These are phyloP conservation scores for Entomobrya proxima DNA, from an alignment of 2,888 invertebrate genomes.

Conservation along the genomic window DNA sequence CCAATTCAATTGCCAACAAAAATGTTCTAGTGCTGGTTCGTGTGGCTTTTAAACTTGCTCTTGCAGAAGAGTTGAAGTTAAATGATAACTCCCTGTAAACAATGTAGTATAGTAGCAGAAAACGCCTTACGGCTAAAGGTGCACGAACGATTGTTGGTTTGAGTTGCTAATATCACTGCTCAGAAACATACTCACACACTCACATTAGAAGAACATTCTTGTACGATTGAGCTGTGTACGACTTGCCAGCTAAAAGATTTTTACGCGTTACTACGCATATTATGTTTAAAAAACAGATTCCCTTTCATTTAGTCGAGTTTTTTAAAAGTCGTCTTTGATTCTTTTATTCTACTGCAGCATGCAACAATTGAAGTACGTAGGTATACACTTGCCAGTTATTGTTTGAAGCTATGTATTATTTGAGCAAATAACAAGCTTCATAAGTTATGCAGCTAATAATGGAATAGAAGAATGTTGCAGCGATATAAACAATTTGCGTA, in stretches of 20 bases:
- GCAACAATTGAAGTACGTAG: background rate
- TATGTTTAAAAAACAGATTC: constrained; percentile 16
- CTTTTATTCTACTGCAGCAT: background rate
- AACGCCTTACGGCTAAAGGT: constrained; percentile 48
- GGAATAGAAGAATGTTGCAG: background rate
- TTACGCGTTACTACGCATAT: constrained; percentile 4
- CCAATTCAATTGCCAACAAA: constrained; percentile 13
- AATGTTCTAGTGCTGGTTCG: background rate
- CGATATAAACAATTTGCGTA: background rate
- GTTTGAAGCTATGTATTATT: background rate
- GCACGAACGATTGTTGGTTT: background rate
- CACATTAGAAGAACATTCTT: background rate
- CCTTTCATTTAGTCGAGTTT: constrained; percentile 1
- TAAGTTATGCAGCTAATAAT: background rate
- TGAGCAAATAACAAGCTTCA: background rate
- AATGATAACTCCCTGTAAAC: background rate
- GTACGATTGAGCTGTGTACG: background rate
- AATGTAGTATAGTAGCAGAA: constrained; percentile 5
- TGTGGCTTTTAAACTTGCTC: constrained; percentile 38
- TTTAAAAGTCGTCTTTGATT: background rate
- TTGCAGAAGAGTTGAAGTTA: background rate
- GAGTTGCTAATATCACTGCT: background rate
- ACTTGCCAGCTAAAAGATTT: background rate
- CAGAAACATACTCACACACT: background rate
- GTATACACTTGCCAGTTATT: background rate